Conservation (phyloP, 2,888 invertebrate species). For the Corythucha ciliata region DNA sequence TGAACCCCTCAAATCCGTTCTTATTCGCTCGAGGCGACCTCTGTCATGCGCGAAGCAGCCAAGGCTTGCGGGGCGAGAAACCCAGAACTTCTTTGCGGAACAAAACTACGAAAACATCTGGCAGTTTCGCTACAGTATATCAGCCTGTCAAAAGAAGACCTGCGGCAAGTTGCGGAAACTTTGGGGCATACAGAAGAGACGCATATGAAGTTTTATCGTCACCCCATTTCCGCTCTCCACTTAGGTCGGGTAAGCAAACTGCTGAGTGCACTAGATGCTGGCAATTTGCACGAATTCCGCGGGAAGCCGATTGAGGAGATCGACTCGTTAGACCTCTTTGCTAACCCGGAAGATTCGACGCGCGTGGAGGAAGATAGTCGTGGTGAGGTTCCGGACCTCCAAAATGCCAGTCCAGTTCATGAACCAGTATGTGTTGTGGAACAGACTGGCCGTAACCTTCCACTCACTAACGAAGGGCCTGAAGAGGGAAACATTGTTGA, state of each 20-base stretch:
- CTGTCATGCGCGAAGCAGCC: conserved; percentile 10
- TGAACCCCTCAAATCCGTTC: too few relatives aligned
- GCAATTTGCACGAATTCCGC: neutral
- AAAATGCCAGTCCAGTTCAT: too few relatives aligned
- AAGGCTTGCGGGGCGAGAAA: conserved; percentile 4
- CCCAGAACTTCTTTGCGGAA: conserved; percentile 13
- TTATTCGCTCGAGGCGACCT: conserved; percentile 16
- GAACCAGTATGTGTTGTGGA: too few relatives aligned
- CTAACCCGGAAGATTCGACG: too few relatives aligned
- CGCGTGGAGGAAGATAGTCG: too few relatives aligned
- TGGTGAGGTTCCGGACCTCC: too few relatives aligned
- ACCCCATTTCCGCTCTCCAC: conserved; percentile 6
- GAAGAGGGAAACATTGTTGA: too few relatives aligned
- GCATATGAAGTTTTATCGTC: conserved; percentile 17
- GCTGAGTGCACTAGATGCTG: conserved; percentile 10
- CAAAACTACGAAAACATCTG: conserved; percentile 15
- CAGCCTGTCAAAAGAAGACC: conserved; percentile 19
- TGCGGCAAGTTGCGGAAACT: conserved; percentile 13
- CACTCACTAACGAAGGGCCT: too few relatives aligned
- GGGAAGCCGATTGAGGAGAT: too few relatives aligned
- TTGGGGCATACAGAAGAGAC: conserved; percentile 21
- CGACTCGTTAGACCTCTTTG: too few relatives aligned
- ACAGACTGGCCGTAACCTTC: too few relatives aligned
- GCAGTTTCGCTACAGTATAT: conserved; percentile 7
- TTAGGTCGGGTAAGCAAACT: conserved; percentile 18